Evolutionary conservation across 2,113 vertebrate genomes (phyloP), one percentile per base, ranked within the genome.

Genomic region (Glaucomys volans): DNA sequence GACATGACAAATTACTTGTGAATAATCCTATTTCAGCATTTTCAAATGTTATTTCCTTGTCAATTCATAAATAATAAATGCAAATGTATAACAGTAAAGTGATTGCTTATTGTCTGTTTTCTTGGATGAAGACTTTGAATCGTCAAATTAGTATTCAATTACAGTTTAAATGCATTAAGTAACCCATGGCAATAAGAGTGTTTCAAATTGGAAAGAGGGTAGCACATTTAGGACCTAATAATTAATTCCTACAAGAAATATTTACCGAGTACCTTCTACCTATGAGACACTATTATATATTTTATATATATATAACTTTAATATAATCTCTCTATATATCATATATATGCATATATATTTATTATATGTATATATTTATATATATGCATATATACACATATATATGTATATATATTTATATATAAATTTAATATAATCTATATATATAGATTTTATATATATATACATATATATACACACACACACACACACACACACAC

Each of bases 41-140:
- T 97, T 90, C 4, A 84, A 92, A 83, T 90, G n/a, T 35, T 3
- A 0, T 74, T 95, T 94, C 42, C 71, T 85, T 91, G 50, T 95
- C 22, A 85, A 66, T 71, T 87, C 72, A 90, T 88, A 88, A 80
- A 67, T 80, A 93, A 47, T 89, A 95, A 95, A 89, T 84, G 32
- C 4, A 88, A 96, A 75, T 47, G 0, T 54, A 7, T 47, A 59
- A 83, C 16, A 35, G 3, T 59, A 54, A 93, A 94, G 37, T 66
- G 37, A 84, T 54, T 71, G 12, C 42, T 66, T 96, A 64, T 54
- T 93, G 22, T 71, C 35, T 85, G 0, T 62, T 76, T 88, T 74
- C 17, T 80, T 82, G 18, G 1, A 67, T 91, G 18, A 22, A 67
- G 8, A 76, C 2, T 85, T 24, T 91, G 52, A 0, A 24, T 81